phyloP scores from a whole-genome alignment of 2,888 invertebrate species.

The Heliconius charithonia region DNA sequence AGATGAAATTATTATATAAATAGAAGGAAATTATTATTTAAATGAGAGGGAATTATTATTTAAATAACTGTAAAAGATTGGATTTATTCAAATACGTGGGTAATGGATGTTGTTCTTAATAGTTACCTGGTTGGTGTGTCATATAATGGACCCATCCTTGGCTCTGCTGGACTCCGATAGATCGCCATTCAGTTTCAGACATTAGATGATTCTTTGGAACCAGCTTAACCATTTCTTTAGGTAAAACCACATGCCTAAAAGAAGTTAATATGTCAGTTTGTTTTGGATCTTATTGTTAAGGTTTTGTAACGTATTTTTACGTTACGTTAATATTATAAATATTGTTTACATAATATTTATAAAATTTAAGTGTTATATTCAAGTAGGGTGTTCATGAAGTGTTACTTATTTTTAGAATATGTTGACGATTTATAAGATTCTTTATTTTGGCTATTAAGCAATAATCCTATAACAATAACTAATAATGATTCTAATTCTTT shows the following conservation, averaged over 20 bases:
- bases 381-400: neutral
- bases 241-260: conserved; percentile 95
- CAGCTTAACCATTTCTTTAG: conserved; percentile 94
- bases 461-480: neutral
- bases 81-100: too few species aligned
- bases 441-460: neutral
- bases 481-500: neutral
- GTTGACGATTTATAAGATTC: neutral
- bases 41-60: too few species aligned
- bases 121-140: conserved; percentile 94
- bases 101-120: too few species aligned
- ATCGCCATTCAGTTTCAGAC: conserved; percentile 97
- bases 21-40: too few species aligned
- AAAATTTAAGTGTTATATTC: neutral
- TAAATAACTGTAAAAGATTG: too few species aligned
- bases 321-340: too few species aligned
- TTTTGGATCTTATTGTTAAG: neutral
- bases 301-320: too few species aligned
- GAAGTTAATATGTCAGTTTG: conserved; percentile 13
- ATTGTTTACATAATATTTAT: too few species aligned
- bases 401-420: neutral
- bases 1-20: too few species aligned
- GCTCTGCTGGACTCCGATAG: conserved; percentile 97
- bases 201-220: conserved; percentile 97
- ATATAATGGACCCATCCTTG: conserved; percentile 99